A percentile compares a stretch with the other conserved stretches of the same genome.
Evolutionary conservation across 2,113 vertebrate genomes (phyloP).

Genomic region (Ictalurus furcatus): DNA sequence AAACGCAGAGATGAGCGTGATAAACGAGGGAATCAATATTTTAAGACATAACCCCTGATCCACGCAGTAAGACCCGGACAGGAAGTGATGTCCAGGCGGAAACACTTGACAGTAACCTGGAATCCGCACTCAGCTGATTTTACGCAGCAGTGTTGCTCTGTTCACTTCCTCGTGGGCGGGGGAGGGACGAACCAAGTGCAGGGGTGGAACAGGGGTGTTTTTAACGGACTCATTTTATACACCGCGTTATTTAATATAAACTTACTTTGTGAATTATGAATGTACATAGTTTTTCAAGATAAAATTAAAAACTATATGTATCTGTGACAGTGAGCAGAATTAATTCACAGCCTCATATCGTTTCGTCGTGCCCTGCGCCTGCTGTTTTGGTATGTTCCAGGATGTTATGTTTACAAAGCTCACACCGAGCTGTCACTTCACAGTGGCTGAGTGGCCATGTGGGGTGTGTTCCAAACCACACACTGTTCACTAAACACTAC

Average conservation of each 20-base stretch:
- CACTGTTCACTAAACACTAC: background rate
- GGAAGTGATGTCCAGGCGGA: background rate
- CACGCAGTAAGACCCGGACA: background rate
- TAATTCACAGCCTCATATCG: background rate
- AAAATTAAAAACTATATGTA: background rate
- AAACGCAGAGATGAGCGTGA: background rate
- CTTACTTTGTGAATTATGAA: background rate
- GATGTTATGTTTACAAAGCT: slow-evolving; percentile 74
- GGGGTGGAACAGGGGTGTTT: slow-evolving; percentile 8
- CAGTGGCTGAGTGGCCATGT: background rate
- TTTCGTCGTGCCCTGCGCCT: background rate
- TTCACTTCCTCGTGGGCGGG: slow-evolving; percentile 53
- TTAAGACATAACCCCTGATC: background rate
- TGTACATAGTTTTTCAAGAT: accelerated
- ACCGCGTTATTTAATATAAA: background rate
- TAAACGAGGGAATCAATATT: background rate
- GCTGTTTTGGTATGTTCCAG: slow-evolving; percentile 69
- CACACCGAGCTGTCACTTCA: slow-evolving; percentile 60
- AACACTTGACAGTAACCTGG: background rate
- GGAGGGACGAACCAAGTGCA: slow-evolving; percentile 4
- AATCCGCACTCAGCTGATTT: slow-evolving; percentile 69
- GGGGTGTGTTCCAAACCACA: background rate
- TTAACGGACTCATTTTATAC: background rate
- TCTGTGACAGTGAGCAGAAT: background rate
- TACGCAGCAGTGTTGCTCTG: slow-evolving; percentile 31